phyloP scores from a whole-genome alignment of 1,140 invertebrate species.

The Mizuhopecten yessoensis region DNA sequence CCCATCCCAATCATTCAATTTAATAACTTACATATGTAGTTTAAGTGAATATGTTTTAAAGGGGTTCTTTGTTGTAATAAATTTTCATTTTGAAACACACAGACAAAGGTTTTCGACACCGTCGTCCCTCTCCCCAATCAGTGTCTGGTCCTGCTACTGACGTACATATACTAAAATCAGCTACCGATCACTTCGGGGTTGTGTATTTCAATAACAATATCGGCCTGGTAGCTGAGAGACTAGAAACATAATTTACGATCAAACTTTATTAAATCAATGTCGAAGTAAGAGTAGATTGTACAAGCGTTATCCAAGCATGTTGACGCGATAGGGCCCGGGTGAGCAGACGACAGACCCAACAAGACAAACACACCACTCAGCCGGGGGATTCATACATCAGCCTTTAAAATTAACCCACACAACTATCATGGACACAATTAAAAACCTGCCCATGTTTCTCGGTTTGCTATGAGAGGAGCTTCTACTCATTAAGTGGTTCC shows the following conservation, averaged over 20 bases:
- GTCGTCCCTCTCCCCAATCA: no score
- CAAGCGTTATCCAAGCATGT: conserved; percentile 32
- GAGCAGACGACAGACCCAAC: conserved; percentile 1
- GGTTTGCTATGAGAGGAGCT: not conserved
- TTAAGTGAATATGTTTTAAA: no score
- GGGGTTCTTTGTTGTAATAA: no score
- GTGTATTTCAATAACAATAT: not conserved
- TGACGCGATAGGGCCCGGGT: not conserved
- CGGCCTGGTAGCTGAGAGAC: not conserved
- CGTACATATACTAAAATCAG: no score
- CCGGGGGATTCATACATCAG: not conserved
- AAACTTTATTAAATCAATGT: conserved; percentile 36
- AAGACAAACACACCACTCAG: conserved; percentile 31
- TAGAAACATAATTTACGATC: not conserved
- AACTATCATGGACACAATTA: conserved; percentile 18
- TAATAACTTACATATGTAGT: no score
- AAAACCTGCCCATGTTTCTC: not conserved
- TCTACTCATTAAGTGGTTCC: not conserved
- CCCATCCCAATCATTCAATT: no score
- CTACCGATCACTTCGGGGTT: not conserved
- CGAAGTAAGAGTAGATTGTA: not conserved
- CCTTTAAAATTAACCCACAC: conserved; percentile 27
- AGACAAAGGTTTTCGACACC: no score
- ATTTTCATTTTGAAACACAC: no score
- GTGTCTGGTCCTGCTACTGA: no score